A percentile compares a stretch with the other conserved stretches of the same genome.
Conservation (phyloP, 2,797 vertebrate genomes). For the Graptemys geographica region DNA sequence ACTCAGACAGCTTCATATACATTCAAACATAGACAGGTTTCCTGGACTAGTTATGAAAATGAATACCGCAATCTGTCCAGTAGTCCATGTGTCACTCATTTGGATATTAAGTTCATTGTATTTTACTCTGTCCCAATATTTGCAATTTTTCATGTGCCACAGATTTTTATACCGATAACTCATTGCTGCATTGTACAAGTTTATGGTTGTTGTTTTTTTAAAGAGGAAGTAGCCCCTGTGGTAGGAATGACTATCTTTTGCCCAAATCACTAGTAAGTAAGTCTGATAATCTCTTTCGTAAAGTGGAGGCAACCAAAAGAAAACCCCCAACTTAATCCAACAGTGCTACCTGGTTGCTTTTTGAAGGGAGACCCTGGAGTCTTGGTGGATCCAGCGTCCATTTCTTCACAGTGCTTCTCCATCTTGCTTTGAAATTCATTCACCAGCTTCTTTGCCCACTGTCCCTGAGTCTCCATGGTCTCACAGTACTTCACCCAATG, state of each 20-base stretch:
- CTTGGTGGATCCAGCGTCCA: slow-evolving; percentile 48
- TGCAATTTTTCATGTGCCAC: background rate
- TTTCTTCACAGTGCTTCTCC: slow-evolving; percentile 80
- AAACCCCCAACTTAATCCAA: background rate
- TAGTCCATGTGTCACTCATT: background rate
- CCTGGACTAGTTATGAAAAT: background rate
- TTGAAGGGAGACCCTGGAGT: slow-evolving; percentile 78
- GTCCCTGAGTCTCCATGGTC: slow-evolving; percentile 92
- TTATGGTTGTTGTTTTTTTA: too few relatives aligned
- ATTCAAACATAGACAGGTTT: background rate
- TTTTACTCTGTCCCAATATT: background rate
- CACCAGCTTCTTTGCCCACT: slow-evolving; percentile 92
- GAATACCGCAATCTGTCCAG: background rate
- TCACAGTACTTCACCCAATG: slow-evolving; percentile 95
- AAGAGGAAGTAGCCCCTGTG: background rate
- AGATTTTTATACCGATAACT: background rate
- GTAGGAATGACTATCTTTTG: background rate
- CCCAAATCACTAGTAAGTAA: background rate
- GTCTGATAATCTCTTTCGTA: background rate
- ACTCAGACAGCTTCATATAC: background rate
- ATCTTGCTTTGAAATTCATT: slow-evolving; percentile 90
- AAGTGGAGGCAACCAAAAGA: background rate
- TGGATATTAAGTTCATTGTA: background rate
- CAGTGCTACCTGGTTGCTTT: slow-evolving; percentile 75
- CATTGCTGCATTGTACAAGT: background rate